Base-by-base conservation (phyloP, 2,113 vertebrate species). In the Perca flavescens region DNA sequence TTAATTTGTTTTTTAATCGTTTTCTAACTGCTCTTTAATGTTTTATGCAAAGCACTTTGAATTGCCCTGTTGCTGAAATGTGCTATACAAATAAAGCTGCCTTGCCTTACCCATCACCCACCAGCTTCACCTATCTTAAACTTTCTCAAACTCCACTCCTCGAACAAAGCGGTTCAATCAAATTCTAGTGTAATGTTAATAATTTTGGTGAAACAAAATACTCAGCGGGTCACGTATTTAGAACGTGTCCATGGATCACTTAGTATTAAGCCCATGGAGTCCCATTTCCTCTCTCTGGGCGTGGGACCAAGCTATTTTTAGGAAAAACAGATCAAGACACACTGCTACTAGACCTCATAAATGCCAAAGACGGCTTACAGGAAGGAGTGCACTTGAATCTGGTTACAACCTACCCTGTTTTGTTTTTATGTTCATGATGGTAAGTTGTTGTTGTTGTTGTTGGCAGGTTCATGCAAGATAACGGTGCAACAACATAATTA, bases 291-390 rank as follows among this genome's bases (percentile, higher is more conserved):
- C 79, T 74, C 60, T 79, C 74, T 80, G 88, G 90, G 90, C 84
- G 70, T 91, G 90, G 85, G 82, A 90, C 84, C 77, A 80, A 36
- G 68, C 82, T 92, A 91, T 88, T 92, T 92, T 92, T 90, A 91
- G 91, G 72, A n/a, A 73, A 83, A 88, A 81, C 69, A 80, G 78
- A 90, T 91, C 69, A 84, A 82, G 77, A 77, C 75, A 56, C 62
- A 60, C 60, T 16, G 54, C 56, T 53, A 56, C 74, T 58, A 69
- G 67, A 88, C n/a, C 70, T 78, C 67, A 80, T 79, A 58, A 88
- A 88, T 79, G 76, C 83, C 79, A 86, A 74, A 70, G 60, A 62
- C 13, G 4, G 66, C 68, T 85, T 85, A 85, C 66, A 57, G 78
- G 74, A 89, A 80, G 65, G 53, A 54, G 43, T 83, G 56, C 58